Conservation (phyloP, 2,888 invertebrate genomes). For the Dyspetes luteomarginatus region DNA sequence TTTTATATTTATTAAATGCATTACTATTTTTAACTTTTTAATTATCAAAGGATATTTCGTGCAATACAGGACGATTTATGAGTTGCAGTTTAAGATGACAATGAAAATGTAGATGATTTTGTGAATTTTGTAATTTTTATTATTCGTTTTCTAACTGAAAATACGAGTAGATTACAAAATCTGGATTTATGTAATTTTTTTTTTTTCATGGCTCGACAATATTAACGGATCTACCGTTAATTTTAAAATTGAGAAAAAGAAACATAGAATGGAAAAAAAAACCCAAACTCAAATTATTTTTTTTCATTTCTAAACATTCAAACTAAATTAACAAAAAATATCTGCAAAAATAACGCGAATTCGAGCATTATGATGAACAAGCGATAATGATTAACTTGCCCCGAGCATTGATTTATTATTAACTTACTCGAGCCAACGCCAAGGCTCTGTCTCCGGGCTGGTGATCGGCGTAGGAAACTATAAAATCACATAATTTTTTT, state of each 20-base stretch:
- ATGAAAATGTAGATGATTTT: neutral
- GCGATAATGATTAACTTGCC: constrained; percentile 57
- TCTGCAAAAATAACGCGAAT: constrained; percentile 44
- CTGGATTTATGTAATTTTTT: no score
- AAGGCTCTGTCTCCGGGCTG: constrained; percentile 94
- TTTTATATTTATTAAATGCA: neutral
- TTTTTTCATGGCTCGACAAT: no score
- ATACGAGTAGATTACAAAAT: neutral
- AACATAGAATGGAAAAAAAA: neutral
- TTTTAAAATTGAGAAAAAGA: neutral
- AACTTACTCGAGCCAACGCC: constrained; percentile 96
- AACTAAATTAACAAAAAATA: constrained; percentile 38
- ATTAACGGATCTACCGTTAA: neutral
- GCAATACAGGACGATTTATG: neutral
- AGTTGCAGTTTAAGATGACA: neutral
- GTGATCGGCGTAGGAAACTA: constrained; percentile 95
- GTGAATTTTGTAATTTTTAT: neutral
- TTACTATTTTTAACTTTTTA: no score
- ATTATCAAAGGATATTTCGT: no score
- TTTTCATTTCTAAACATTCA: constrained; percentile 50
- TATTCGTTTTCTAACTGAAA: neutral
- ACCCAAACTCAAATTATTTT: neutral
- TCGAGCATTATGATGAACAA: constrained; percentile 54
- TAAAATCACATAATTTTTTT: constrained; percentile 82
- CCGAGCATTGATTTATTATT: constrained; percentile 65